Conservation (phyloP, 2,113 vertebrate species). For the Malurus melanocephalus region DNA sequence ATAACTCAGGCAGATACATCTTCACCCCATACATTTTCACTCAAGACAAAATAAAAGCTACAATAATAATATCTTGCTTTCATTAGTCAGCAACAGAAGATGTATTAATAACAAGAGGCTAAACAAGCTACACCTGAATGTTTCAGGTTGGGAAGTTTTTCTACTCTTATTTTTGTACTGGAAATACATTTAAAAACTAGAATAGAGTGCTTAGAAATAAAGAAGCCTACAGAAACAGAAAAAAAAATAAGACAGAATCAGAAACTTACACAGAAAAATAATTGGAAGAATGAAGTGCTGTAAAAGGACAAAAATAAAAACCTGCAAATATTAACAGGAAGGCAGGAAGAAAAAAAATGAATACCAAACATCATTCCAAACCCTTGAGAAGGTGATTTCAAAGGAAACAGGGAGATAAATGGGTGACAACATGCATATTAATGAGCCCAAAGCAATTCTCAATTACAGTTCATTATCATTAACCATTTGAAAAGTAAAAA, state of each 20-base stretch:
- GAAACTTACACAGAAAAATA: neutral
- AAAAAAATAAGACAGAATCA: neutral
- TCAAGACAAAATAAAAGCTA: neutral
- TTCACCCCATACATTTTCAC: neutral
- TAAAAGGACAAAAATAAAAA: neutral
- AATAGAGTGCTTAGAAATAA: neutral
- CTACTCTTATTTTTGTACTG: neutral
- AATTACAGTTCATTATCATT: conserved; percentile 49
- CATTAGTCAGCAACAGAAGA: neutral
- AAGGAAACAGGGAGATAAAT: conserved; percentile 49
- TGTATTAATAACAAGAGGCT: neutral
- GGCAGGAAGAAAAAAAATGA: neutral
- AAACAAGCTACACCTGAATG: neutral
- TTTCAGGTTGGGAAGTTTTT: neutral
- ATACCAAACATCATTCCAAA: neutral
- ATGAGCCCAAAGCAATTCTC: conserved; percentile 29
- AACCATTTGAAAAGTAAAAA: conserved; percentile 45
- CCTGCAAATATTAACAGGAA: neutral
- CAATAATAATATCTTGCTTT: neutral
- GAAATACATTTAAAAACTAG: neutral
- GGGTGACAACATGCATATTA: conserved; percentile 26
- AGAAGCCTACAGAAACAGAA: neutral
- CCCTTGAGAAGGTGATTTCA: conserved; percentile 47
- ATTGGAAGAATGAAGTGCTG: neutral
- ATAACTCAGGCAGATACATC: neutral